phyloP scores from a whole-genome alignment of 2,113 vertebrate genomes.

The Myotis yumanensis region DNA sequence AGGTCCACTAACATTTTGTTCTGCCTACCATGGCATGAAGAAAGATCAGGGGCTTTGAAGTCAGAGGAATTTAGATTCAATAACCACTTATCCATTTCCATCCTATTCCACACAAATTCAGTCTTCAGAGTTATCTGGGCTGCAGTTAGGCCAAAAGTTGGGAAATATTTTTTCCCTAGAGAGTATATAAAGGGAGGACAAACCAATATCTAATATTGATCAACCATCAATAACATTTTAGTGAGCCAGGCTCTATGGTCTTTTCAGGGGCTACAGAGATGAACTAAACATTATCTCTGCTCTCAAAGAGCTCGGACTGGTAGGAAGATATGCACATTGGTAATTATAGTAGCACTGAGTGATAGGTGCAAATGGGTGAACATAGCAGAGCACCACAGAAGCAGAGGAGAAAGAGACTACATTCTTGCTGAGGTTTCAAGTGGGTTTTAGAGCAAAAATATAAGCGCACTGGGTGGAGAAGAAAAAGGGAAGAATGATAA shows the following conservation, averaged over 20 bases:
- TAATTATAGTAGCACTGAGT: not conserved
- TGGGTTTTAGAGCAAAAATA: not conserved
- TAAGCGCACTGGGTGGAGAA: not conserved
- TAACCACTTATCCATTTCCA: not conserved
- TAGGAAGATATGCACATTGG: not conserved
- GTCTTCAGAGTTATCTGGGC: not conserved
- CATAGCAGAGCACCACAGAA: not conserved
- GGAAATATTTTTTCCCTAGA: not conserved
- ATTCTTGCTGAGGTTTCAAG: not conserved
- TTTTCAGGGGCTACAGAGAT: not conserved
- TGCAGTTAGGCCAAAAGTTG: not conserved
- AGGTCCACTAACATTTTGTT: not conserved
- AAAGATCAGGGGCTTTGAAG: not conserved
- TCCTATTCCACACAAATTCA: constrained; percentile 9
- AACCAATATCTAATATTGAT: not conserved
- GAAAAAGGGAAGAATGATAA: not conserved
- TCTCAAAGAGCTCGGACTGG: not conserved
- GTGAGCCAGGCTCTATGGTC: not conserved
- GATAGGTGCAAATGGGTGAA: not conserved
- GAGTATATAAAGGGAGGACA: not conserved
- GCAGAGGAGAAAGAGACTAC: not conserved
- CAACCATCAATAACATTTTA: not conserved
- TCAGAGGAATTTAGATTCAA: constrained; percentile 4
- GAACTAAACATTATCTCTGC: not conserved
- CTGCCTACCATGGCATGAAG: not conserved